Conservation (phyloP, 2,888 invertebrate genomes). For the Fragum sueziense region DNA sequence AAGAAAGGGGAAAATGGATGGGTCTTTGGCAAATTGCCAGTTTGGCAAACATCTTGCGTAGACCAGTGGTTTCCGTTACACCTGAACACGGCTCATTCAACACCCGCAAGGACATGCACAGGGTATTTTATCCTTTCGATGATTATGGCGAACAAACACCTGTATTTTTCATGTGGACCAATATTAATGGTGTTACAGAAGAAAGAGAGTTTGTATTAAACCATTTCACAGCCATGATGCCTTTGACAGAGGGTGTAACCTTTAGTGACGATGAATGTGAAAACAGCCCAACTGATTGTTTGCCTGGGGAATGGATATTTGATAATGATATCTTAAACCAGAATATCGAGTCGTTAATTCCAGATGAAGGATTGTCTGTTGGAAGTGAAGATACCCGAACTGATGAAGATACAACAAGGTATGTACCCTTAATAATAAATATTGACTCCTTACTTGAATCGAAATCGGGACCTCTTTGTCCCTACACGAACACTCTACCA, state of each 20-base stretch:
- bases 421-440: neutral
- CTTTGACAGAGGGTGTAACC: neutral
- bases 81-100: neutral
- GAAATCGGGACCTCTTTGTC: neutral
- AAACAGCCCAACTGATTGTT: neutral
- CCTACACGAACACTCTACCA: neutral
- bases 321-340: neutral
- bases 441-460: no score
- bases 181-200: neutral
- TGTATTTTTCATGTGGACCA: constrained; percentile 16
- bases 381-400: neutral
- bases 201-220: neutral
- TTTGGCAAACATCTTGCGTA: constrained; percentile 10
- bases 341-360: no score
- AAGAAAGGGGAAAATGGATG: constrained; percentile 8
- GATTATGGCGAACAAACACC: neutral
- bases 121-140: constrained; percentile 12
- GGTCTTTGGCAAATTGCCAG: constrained; percentile 28
- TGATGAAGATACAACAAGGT: neutral
- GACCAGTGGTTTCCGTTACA: constrained; percentile 22
- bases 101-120: constrained; percentile 17
- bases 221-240: constrained; percentile 3
- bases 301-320: constrained; percentile 4
- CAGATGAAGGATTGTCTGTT: no score
- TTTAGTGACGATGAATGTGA: neutral